Base-by-base conservation (phyloP, 2,113 vertebrate species). In the Hemichromis elongatus region DNA sequence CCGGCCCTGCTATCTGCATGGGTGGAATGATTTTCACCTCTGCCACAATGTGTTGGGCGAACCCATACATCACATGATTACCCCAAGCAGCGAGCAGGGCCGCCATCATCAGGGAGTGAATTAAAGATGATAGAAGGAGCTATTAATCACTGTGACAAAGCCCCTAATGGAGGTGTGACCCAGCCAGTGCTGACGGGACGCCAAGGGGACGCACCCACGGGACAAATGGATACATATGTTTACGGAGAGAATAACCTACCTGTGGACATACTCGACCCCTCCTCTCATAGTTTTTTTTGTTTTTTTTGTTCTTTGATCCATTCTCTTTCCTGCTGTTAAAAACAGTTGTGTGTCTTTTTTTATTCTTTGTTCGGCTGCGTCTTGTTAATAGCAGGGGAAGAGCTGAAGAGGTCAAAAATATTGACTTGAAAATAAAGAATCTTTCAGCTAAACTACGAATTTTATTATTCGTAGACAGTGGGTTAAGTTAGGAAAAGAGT, bases 111-210 rank as follows among this genome's bases (percentile, higher is more conserved):
- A 99, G 98, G 97, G 97, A 99, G 98, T 99, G 98, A 99, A 99
- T 99, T 99, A 99, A 98, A 99, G 98, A 99, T 98, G 98, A 99
- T 99, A 98, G 98, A 99, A 98, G 96, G 97, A 97, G 97, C 98
- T 99, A 99, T 99, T 99, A 99, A 99, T 99, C 98, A 99, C 98
- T 96, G 96, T 98, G 98, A 99, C 99, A 99, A 99, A 99, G 97
- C 97, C 97, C 97, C 97, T 99, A 99, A 99, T 99, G 97, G 98
- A 98, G 97, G 97, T 96, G 96, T 97, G 98, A 99, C 98, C 98
- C 98, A 96, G 95, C 95, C 92, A 94, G 96, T 96, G 97, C 97
- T 96, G 96, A 96, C 86, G 96, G 97, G 97, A 98, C 96, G 94
- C 95, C 94, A 47, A 96, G 96, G 96, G 96, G 96, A 98, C 96